phyloP scores from a whole-genome alignment of 2,888 invertebrate species.

The Eucriotettix oculatus region DNA sequence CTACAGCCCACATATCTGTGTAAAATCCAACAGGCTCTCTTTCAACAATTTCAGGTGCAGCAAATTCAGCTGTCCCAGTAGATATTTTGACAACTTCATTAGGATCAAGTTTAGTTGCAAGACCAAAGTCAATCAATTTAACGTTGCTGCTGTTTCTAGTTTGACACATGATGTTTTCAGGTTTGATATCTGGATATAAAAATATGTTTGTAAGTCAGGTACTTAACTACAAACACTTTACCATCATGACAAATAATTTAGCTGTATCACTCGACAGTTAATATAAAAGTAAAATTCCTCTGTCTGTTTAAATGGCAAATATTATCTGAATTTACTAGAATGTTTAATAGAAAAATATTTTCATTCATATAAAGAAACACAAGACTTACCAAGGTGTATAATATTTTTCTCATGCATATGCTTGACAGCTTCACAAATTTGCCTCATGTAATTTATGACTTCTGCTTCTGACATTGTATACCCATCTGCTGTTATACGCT shows the following conservation, averaged over 20 bases:
- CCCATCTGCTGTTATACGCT: slow-evolving; percentile 94
- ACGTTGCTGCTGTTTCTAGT: slow-evolving; percentile 88
- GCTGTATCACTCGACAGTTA: background rate
- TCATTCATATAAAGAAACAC: background rate
- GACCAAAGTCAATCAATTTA: slow-evolving; percentile 98
- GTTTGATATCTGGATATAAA: slow-evolving; percentile 56
- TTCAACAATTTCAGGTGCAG: slow-evolving; percentile 97
- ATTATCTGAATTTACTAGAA: background rate
- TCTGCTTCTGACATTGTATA: slow-evolving; percentile 98
- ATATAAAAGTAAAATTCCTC: background rate
- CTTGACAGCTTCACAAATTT: slow-evolving; percentile 91
- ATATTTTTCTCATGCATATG: slow-evolving; percentile 99
- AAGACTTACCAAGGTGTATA: slow-evolving; percentile 62
- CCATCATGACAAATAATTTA: background rate
- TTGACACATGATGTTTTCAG: slow-evolving; percentile 99
- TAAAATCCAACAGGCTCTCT: slow-evolving; percentile 98
- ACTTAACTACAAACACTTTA: too few species aligned
- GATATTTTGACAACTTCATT: slow-evolving; percentile 98
- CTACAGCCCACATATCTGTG: slow-evolving; percentile 99
- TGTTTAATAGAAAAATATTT: background rate
- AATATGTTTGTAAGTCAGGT: too few species aligned
- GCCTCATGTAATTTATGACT: slow-evolving; percentile 97
- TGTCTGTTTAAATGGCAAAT: background rate
- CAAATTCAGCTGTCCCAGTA: slow-evolving; percentile 98
- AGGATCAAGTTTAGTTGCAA: slow-evolving; percentile 94